These are phyloP conservation scores for Acanthosepion lycidas DNA, from an alignment of 2,888 invertebrate species.

Conservation along the genomic window DNA sequence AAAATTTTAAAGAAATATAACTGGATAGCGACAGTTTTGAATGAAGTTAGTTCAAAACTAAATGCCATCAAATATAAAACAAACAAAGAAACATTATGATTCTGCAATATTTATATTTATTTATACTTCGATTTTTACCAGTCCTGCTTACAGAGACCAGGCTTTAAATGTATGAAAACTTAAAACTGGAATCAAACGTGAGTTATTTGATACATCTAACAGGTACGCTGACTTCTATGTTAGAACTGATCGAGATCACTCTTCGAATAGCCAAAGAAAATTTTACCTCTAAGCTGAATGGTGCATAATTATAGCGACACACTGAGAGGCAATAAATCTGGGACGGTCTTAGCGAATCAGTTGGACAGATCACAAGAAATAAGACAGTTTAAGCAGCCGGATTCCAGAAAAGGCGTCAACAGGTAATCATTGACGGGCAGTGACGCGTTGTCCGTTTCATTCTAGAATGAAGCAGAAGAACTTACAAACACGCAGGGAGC, in stretches of 20 bases:
- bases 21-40: too few relatives aligned
- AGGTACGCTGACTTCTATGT: background rate
- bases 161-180: background rate
- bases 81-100: too few relatives aligned
- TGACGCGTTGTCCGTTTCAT: background rate
- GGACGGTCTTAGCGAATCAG: background rate
- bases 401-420: conserved; percentile 9
- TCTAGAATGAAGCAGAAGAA: background rate
- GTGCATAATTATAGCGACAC: background rate
- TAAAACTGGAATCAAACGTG: background rate
- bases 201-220: background rate
- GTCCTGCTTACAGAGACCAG: background rate
- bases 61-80: too few relatives aligned
- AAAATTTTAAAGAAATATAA: too few relatives aligned
- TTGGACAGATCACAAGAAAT: background rate
- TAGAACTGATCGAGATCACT: background rate
- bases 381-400: background rate
- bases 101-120: too few relatives aligned
- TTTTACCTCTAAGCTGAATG: background rate
- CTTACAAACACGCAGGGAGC: background rate
- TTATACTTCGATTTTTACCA: background rate
- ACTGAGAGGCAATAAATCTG: background rate
- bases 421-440: background rate
- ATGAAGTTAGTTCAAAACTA: too few relatives aligned
- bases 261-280: background rate